phyloP scores from a whole-genome alignment of 2,797 vertebrate species.

The Hipposideros larvatus region DNA sequence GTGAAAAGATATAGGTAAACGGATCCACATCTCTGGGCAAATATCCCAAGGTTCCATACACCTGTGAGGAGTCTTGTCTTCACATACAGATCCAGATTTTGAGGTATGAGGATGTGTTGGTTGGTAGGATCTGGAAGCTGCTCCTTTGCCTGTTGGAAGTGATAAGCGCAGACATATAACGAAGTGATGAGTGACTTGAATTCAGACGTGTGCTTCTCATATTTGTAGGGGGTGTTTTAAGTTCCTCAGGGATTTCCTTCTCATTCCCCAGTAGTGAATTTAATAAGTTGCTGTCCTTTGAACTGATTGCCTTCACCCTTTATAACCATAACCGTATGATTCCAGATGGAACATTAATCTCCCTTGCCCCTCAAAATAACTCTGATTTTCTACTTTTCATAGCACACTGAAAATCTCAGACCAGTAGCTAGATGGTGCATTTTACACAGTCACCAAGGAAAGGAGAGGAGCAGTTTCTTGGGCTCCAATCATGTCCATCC shows the following conservation, averaged over 20 bases:
- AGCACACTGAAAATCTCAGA: not conserved
- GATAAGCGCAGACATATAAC: not conserved
- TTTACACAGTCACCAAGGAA: not conserved
- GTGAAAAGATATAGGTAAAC: not conserved
- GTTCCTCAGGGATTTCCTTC: not conserved
- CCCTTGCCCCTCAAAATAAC: not conserved
- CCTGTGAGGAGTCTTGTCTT: not conserved
- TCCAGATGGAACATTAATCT: not conserved
- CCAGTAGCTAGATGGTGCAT: not conserved
- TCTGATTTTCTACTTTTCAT: not conserved
- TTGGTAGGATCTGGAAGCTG: not conserved
- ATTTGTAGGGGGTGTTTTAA: not conserved
- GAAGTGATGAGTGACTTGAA: not conserved
- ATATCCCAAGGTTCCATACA: not conserved
- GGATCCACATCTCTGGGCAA: not conserved
- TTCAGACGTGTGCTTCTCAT: not conserved
- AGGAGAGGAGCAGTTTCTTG: not conserved
- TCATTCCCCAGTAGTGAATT: not conserved
- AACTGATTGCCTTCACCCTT: not conserved
- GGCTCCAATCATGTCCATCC: fast-evolving
- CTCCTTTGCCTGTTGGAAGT: not conserved
- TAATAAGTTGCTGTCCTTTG: not conserved
- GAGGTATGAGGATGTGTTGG: not conserved
- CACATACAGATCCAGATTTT: not conserved
- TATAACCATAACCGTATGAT: not conserved